phyloP scores from a whole-genome alignment of 2,797 vertebrate species.

The Siniperca obscura region DNA sequence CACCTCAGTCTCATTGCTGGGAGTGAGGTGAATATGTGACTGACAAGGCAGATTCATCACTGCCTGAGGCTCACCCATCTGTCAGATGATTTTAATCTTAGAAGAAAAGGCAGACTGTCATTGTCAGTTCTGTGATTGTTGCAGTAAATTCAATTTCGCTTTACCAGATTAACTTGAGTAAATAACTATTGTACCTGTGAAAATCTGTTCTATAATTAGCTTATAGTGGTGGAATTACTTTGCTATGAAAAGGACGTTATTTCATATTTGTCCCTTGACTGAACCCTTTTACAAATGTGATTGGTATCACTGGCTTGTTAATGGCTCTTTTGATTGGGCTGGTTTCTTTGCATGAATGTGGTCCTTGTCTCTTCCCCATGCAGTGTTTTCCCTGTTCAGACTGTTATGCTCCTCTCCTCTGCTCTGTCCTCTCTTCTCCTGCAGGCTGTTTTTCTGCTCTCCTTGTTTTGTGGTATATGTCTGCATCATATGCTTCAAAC shows the following conservation, averaged over 20 bases:
- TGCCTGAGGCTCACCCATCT: constrained; percentile 22
- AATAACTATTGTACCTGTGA: background rate
- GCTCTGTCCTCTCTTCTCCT: constrained; percentile 6
- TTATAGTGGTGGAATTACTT: background rate
- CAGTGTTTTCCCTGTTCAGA: constrained; percentile 65
- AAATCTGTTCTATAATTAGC: background rate
- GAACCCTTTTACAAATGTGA: constrained; percentile 39
- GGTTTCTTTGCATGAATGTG: constrained; percentile 76
- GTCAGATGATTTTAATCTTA: constrained; percentile 9
- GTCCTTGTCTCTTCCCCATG: constrained; percentile 70
- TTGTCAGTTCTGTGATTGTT: background rate
- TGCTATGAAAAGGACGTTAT: constrained; percentile 2
- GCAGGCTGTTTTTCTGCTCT: constrained; percentile 40
- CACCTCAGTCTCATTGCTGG: background rate
- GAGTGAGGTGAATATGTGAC: background rate
- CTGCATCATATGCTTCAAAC: constrained; percentile 38
- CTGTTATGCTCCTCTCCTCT: constrained; percentile 41
- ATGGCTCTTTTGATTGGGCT: constrained; percentile 77
- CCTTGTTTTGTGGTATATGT: constrained; percentile 32
- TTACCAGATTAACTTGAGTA: background rate
- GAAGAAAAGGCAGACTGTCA: constrained; percentile 5
- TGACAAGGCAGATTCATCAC: constrained; percentile 11
- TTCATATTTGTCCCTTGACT: constrained; percentile 28
- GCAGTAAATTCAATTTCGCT: background rate
- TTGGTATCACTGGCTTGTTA: constrained; percentile 72